Conservation (phyloP, 2,888 invertebrate species). For the Drosophila pseudotakahashii region DNA sequence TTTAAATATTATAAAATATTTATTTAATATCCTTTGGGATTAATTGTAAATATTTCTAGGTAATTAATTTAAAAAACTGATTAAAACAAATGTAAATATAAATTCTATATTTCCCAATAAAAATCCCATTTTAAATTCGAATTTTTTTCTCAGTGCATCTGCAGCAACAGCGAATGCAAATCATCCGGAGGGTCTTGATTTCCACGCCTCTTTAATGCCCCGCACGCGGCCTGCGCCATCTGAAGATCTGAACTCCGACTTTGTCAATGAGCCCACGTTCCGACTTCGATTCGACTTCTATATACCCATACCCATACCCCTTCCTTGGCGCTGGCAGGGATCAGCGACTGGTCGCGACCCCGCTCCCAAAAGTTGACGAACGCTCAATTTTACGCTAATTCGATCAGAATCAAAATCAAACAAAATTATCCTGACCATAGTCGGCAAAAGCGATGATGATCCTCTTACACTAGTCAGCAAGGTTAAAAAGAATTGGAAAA, state of each 20-base stretch:
- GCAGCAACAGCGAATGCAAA: constrained; percentile 51
- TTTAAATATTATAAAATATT: neutral
- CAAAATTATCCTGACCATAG: constrained; percentile 63
- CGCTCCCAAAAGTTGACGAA: constrained; percentile 58
- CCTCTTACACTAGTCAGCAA: constrained; percentile 8
- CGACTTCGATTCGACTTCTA: neutral
- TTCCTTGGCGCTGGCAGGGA: neutral
- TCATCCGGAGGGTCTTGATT: constrained; percentile 44
- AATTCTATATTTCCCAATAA: neutral
- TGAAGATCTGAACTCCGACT: constrained; percentile 60
- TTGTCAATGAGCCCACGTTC: constrained; percentile 66
- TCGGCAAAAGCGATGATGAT: constrained; percentile 48
- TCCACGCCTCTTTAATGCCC: constrained; percentile 57
- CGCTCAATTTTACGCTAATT: constrained; percentile 77
- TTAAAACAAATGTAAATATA: too few species aligned
- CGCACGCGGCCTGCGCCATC: constrained; percentile 56
- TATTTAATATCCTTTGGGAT: neutral
- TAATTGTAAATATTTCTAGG: too few species aligned
- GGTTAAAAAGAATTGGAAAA: too few species aligned
- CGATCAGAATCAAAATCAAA: constrained; percentile 75
- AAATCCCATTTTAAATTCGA: neutral
- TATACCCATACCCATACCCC: neutral
- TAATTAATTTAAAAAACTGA: too few species aligned
- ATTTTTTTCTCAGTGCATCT: constrained; percentile 10
- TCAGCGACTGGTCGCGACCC: constrained; percentile 26